A percentile compares a stretch with the other conserved stretches of the same genome.
phyloP scores from a whole-genome alignment of 2,113 vertebrate genomes.

The Ploceus nigricollis region DNA sequence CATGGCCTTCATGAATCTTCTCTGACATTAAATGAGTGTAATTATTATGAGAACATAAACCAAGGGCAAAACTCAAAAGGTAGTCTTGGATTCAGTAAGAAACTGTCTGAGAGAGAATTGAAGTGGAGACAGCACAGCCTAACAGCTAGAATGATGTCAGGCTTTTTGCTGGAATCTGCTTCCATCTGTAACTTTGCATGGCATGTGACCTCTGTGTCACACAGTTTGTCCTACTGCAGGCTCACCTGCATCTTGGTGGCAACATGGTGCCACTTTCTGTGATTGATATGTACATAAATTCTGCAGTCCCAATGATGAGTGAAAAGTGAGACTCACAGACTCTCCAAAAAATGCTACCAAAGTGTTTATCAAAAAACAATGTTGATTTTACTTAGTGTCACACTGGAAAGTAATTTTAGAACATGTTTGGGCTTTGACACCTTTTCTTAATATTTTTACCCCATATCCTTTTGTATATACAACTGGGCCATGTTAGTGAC shows the following conservation, averaged over 20 bases:
- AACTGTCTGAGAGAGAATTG: constrained; percentile 5
- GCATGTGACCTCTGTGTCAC: not conserved
- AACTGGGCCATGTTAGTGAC: constrained; percentile 23
- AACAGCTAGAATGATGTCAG: not conserved
- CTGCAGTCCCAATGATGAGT: not conserved
- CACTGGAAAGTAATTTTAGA: not conserved
- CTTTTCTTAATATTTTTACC: not conserved
- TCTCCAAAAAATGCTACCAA: not conserved
- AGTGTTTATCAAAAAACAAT: not conserved
- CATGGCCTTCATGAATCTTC: not conserved
- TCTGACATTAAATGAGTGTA: constrained; percentile 12
- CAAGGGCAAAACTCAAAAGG: not conserved
- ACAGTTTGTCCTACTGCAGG: not conserved
- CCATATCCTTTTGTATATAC: not conserved
- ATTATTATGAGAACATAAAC: constrained; percentile 9
- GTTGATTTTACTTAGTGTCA: not conserved
- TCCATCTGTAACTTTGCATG: not conserved
- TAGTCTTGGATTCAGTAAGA: constrained; percentile 14
- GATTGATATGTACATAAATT: not conserved
- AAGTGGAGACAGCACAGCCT: constrained; percentile 11
- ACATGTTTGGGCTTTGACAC: not conserved
- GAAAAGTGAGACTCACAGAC: not conserved
- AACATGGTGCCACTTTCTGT: not conserved
- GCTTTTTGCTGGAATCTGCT: not conserved
- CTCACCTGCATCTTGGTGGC: not conserved